Percentiles rank a stretch among this genome's conserved stretches.
Conservation (phyloP, 2,113 vertebrate genomes). For the Ictalurus punctatus region DNA sequence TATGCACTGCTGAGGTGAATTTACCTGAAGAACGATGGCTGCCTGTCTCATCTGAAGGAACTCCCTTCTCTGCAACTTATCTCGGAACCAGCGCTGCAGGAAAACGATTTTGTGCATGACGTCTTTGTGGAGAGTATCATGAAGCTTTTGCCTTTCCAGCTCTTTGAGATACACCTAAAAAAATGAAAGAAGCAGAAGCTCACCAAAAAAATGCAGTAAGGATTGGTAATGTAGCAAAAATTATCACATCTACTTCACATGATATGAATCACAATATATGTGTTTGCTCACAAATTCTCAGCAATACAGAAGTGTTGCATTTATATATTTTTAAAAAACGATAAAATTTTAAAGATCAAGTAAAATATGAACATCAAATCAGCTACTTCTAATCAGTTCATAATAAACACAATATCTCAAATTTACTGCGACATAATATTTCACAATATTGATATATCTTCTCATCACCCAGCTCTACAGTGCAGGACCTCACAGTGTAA, state of each 20-base stretch:
- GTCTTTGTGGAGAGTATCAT: constrained; percentile 90
- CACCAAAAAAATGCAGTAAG: not conserved
- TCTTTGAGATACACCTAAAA: constrained; percentile 95
- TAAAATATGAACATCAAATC: not conserved
- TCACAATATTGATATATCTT: not conserved
- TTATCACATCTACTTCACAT: not conserved
- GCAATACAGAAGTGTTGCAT: not conserved
- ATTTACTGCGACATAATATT: not conserved
- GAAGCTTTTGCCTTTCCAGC: constrained; percentile 83
- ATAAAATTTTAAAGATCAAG: not conserved
- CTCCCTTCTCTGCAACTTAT: constrained; percentile 79
- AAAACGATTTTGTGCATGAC: constrained; percentile 91
- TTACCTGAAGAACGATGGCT: constrained; percentile 83
- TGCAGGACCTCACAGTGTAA: not conserved
- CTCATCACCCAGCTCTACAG: not conserved
- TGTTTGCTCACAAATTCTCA: not conserved
- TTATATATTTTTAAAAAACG: too few relatives aligned
- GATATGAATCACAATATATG: not conserved
- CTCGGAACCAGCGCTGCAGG: constrained; percentile 89
- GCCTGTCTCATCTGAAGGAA: constrained; percentile 81
- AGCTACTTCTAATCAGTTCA: not conserved
- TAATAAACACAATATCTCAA: not conserved
- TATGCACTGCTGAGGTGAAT: not conserved
- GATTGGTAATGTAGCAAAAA: not conserved
- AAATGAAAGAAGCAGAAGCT: not conserved